These are phyloP conservation scores for Poecilus cupreus DNA, from an alignment of 2,888 invertebrate genomes.

Conservation along the genomic window DNA sequence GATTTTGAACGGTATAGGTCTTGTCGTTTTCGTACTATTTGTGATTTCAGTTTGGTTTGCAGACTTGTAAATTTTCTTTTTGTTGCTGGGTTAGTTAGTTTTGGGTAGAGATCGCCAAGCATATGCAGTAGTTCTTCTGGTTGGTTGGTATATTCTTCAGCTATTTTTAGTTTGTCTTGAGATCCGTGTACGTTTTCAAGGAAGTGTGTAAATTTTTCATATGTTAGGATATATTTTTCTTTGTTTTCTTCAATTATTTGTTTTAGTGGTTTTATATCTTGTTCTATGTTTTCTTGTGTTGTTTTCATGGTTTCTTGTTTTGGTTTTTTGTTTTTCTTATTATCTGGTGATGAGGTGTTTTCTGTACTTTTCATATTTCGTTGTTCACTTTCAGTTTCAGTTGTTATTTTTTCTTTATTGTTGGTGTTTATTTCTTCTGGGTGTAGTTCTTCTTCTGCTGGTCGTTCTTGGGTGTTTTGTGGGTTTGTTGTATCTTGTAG, in stretches of 20 bases:
- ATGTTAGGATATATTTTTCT: not conserved
- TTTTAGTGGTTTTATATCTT: not conserved
- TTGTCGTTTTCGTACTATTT: not conserved
- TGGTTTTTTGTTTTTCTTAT: not conserved
- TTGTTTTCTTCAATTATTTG: not conserved
- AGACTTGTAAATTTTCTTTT: conserved; percentile 56
- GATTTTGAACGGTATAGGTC: not conserved
- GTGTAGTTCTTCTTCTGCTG: not conserved
- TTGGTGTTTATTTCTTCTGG: not conserved
- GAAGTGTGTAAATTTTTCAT: conserved; percentile 25
- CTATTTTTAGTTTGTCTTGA: too few relatives aligned
- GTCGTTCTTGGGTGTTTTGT: not conserved
- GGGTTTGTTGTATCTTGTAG: not conserved
- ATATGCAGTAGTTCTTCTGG: conserved; percentile 6
- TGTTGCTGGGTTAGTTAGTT: conserved; percentile 10
- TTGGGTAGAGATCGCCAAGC: conserved; percentile 29
- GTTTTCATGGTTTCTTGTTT: not conserved
- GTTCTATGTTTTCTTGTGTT: not conserved
- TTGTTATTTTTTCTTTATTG: not conserved
- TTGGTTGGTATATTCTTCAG: conserved; percentile 31
- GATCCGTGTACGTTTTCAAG: conserved; percentile 26
- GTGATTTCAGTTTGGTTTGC: conserved; percentile 31
- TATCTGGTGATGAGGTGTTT: not conserved
- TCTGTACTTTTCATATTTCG: not conserved
- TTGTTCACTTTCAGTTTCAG: not conserved